Evolutionary conservation across 2,113 vertebrate species (phyloP), one percentile per base, ranked within the genome.

Genomic region (Ameiurus melas): DNA sequence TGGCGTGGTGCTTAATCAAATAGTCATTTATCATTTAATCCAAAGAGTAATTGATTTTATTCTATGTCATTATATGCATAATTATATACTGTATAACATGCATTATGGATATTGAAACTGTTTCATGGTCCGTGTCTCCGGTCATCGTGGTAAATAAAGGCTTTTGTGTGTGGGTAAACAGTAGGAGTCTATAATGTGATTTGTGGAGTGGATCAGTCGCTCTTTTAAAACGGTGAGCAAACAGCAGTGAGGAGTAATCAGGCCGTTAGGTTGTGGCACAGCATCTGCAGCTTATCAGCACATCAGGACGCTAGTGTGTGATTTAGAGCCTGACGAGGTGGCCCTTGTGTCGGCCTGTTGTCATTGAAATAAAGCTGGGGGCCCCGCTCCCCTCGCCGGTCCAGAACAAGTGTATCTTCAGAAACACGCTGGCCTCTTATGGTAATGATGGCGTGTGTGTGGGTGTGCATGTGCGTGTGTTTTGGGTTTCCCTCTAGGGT

Each of bases 351-450:
- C 93, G 93, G 92, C 88, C 92, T 94, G 94, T 96, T 95, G 94
- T 96, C 95, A 96, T 96, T 96, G 93, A 95, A 96, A 96, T 96
- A 94, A 94, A 95, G 91, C 92, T 93, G 91, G 82, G 84, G 90
- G 88, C 90, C 86, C 86, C 57, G 20, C 83, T 84, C 36, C 92
- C 88, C 92, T 91, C 89, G 92, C 94, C 94, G 92, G 91, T 92
- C 91, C 92, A 89, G 93, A 96, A 95, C 95, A 95, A 96, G 94
- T 95, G 95, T 96, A 96, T 96, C 95, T 96, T 94, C 94, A 95
- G 93, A 95, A 96, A 96, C 95, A 96, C 94, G 92, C 96, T 94
- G 93, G 94, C 94, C 95, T 96, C 95, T 96, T 96, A 96, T 96
- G 96, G 93, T 96, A 96, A 96, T 96, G 94, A 95, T 91, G 83